Evolutionary conservation across 2,113 vertebrate species (phyloP).

Genomic region (Pyxicephalus adspersus): DNA sequence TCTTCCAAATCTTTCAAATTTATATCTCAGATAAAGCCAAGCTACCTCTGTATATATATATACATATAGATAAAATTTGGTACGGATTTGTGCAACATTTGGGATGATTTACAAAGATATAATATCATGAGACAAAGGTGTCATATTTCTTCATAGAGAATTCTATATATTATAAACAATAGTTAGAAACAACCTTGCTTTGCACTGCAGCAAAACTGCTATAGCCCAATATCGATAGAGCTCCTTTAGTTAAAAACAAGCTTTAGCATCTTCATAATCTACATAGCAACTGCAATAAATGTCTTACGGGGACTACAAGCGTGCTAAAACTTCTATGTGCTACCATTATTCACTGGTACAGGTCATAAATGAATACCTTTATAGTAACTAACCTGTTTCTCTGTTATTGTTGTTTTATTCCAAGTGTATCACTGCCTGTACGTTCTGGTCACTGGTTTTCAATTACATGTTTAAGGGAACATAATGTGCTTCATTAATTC

Average conservation of each 20-base stretch:
- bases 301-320: constrained; percentile 5
- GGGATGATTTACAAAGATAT: too few species aligned
- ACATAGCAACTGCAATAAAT: neutral
- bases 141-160: too few species aligned
- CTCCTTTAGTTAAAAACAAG: neutral
- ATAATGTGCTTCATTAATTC: constrained; percentile 49
- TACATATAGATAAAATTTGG: too few species aligned
- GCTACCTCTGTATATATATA: too few species aligned
- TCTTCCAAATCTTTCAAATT: too few species aligned
- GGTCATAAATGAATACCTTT: constrained; percentile 20
- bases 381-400: constrained; percentile 14
- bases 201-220: too few species aligned
- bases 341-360: neutral
- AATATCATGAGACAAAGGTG: too few species aligned
- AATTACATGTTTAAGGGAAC: constrained; percentile 53
- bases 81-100: too few species aligned
- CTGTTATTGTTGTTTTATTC: constrained; percentile 22
- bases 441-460: constrained; percentile 48
- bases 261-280: neutral
- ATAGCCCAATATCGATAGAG: too few species aligned
- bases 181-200: too few species aligned
- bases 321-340: neutral
- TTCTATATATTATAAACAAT: too few species aligned
- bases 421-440: constrained; percentile 7
- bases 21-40: too few species aligned